phyloP scores from a whole-genome alignment of 1,140 invertebrate genomes.

The Pinna nobilis region DNA sequence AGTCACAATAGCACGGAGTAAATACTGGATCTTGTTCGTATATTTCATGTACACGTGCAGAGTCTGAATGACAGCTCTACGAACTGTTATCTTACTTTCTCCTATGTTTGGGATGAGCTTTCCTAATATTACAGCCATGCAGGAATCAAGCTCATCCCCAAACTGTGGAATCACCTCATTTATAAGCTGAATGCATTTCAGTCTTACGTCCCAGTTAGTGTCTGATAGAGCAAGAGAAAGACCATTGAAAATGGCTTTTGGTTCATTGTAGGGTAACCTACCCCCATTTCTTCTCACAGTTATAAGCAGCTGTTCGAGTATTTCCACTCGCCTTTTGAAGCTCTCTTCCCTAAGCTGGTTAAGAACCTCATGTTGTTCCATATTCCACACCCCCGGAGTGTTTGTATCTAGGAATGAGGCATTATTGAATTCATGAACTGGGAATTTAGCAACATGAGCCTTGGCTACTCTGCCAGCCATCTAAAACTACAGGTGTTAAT shows the following conservation, averaged over 20 bases:
- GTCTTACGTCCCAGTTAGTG: constrained; percentile 70
- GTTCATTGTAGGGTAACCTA: constrained; percentile 69
- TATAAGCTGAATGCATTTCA: constrained; percentile 72
- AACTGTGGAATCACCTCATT: constrained; percentile 71
- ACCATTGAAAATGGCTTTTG: constrained; percentile 68
- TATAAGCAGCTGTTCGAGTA: constrained; percentile 69
- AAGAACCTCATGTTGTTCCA: constrained; percentile 72
- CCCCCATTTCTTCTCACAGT: constrained; percentile 70
- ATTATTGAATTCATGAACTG: constrained; percentile 66
- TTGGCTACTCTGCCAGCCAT: constrained; percentile 64
- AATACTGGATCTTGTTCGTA: constrained; percentile 60
- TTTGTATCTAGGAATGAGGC: constrained; percentile 60
- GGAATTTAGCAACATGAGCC: constrained; percentile 68
- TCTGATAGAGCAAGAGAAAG: constrained; percentile 66
- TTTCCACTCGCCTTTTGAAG: constrained; percentile 69
- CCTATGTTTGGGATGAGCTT: constrained; percentile 72
- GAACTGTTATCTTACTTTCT: constrained; percentile 69
- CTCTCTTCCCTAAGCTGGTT: constrained; percentile 69
- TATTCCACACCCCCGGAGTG: constrained; percentile 66
- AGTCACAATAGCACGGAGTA: constrained; percentile 67
- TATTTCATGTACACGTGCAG: constrained; percentile 73
- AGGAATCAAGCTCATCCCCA: constrained; percentile 69
- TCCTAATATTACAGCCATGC: constrained; percentile 68
- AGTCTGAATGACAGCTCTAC: constrained; percentile 70
- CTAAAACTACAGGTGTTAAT: constrained; percentile 38